Evolutionary conservation across 2,113 vertebrate genomes (phyloP), one percentile per base, ranked within the genome.

Genomic region (Paraplagusia blochii): DNA sequence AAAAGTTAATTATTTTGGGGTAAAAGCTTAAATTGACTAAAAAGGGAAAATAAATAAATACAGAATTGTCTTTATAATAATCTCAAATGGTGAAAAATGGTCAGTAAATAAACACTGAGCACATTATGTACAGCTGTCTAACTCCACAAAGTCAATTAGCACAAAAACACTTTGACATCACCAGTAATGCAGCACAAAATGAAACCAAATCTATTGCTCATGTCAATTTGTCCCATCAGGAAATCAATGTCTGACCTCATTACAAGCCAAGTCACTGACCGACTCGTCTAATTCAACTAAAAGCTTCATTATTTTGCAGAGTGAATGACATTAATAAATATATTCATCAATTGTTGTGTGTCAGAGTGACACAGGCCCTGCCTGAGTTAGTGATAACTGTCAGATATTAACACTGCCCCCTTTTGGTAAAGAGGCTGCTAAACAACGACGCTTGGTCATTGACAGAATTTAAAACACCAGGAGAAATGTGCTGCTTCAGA

Each of bases 341-440:
- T 57, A 29, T 45, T 54, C 10, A 44, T 40, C 34, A 54, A 51
- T 64, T 45, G 14, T 18, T 49, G 1, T 69, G 22, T 15, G 1
- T 44, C 16, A 53, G 36, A 48, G 54, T 36, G 51, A 66, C 58
- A 44, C 44, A 0, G 34, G 16, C 46, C 35, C 29, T 58, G 44
- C 13, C 72, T 60, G 57, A 55, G 29, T 67, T 47, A 60, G 44
- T 57, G 12, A 58, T 51, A 48, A 58, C 44, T 33, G 38, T 44
- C 33, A 53, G 57, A 55, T 59, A 72, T 72, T 77, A 73, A 79
- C 69, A 80, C 66, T 78, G 83, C 85, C 81, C 76, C 69, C 83
- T 66, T 79, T 79, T 82, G 81, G 85, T 38, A 45, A 44, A 7
- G 18, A 48, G 36, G 34, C 33, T 44, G 62, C 35, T 52, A 60